Evolutionary conservation across 2,113 vertebrate species (phyloP).

Genomic region (Eclectus roratus): DNA sequence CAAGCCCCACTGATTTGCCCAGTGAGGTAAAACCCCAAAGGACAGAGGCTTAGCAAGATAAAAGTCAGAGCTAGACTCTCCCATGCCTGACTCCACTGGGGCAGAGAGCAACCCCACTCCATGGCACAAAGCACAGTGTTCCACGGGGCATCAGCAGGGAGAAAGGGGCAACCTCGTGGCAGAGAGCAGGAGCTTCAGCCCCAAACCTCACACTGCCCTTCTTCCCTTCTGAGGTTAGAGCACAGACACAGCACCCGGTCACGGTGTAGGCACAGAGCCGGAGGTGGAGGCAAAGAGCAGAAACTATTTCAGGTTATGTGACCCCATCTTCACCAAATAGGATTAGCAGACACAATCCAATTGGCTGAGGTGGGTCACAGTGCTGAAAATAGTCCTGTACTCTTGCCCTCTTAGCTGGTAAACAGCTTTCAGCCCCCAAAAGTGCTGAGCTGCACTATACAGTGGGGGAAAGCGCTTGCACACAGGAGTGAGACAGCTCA

Average conservation of each 20-base stretch:
- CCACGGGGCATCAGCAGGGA: accelerated
- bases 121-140: accelerated
- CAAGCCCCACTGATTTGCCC: background rate
- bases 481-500: background rate
- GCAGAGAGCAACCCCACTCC: background rate
- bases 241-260: accelerated
- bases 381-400: slow-evolving; percentile 55
- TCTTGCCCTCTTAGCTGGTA: slow-evolving; percentile 52
- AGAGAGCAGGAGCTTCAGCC: background rate
- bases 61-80: background rate
- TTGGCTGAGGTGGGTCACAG: slow-evolving; percentile 6
- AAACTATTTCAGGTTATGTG: slow-evolving; percentile 36
- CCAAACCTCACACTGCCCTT: background rate
- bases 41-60: background rate
- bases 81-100: accelerated
- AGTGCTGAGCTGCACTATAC: slow-evolving; percentile 23
- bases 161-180: background rate
- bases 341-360: slow-evolving; percentile 64
- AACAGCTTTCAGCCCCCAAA: slow-evolving; percentile 46
- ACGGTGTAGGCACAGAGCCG: accelerated
- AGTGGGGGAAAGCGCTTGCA: background rate
- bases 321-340: slow-evolving; percentile 50
- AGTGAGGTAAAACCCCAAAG: background rate
- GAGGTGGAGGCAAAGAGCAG: slow-evolving; percentile 18
- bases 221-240: background rate